These are phyloP conservation scores for Megalopta genalis DNA, from an alignment of 1,140 invertebrate species.

Conservation along the genomic window DNA sequence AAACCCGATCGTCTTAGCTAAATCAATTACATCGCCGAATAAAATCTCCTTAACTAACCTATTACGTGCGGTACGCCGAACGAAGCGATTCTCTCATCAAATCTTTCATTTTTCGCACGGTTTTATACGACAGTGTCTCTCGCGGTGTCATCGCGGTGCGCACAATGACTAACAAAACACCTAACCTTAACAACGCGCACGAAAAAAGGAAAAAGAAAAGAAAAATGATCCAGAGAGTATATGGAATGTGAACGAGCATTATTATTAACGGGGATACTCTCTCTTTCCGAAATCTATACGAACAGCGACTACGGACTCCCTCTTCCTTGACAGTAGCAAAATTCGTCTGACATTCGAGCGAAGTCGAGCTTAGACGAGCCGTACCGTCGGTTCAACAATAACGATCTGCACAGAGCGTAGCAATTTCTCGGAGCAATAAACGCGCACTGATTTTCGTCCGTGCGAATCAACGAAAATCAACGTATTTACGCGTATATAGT, in stretches of 20 bases:
- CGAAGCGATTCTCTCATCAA: no score
- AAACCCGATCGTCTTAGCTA: no score
- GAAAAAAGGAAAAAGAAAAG: not conserved
- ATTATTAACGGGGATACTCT: not conserved
- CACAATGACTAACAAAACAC: not conserved
- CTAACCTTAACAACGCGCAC: not conserved
- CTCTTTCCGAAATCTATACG: not conserved
- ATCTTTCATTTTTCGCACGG: no score
- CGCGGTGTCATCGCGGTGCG: no score
- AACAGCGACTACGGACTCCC: not conserved
- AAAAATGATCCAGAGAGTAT: no score
- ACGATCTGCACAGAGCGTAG: not conserved
- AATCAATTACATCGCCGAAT: no score
- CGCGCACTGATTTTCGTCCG: not conserved
- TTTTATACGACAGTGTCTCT: no score
- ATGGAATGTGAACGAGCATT: not conserved
- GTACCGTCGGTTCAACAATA: not conserved
- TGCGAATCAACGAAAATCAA: not conserved
- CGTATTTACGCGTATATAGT: not conserved
- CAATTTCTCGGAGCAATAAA: not conserved
- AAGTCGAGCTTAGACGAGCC: not conserved
- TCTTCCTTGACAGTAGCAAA: not conserved
- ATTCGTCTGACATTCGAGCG: not conserved
- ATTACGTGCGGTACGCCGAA: no score
- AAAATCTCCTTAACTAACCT: no score